These are phyloP conservation scores for Cephus cinctus DNA, from an alignment of 1,140 invertebrate species.

Conservation along the genomic window DNA sequence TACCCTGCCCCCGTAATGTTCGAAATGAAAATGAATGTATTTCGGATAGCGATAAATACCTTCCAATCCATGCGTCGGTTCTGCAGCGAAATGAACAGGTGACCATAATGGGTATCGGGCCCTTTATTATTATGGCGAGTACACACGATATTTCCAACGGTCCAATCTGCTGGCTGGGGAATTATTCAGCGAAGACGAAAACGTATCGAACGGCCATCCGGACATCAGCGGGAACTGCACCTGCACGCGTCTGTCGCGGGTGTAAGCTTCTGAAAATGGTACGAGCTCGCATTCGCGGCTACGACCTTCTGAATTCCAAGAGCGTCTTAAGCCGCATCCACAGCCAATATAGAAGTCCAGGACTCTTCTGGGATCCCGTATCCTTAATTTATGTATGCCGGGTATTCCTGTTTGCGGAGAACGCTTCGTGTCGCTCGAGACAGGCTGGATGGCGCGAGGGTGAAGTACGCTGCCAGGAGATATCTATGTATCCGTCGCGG, in stretches of 20 bases:
- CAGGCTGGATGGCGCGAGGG: conserved; percentile 27
- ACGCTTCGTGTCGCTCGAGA: conserved; percentile 5
- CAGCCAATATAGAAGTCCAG: too few species aligned
- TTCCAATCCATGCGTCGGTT: conserved; percentile 36
- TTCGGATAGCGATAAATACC: conserved; percentile 57
- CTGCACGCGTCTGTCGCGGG: too few species aligned
- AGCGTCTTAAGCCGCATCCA: too few species aligned
- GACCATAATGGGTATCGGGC: conserved; percentile 41
- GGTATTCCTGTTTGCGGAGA: conserved; percentile 45
- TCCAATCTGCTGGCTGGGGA: too few species aligned
- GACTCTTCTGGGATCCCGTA: too few species aligned
- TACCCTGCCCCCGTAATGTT: conserved; percentile 52
- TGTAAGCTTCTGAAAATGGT: too few species aligned
- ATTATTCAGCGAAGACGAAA: too few species aligned
- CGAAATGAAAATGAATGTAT: conserved; percentile 58
- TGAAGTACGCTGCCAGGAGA: conserved; percentile 44
- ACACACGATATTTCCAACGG: too few species aligned
- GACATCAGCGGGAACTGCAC: too few species aligned
- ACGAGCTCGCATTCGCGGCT: too few species aligned
- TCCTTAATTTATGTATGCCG: conserved; percentile 47
- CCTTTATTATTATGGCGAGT: conserved; percentile 33
- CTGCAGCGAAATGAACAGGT: conserved; percentile 40
- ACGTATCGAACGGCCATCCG: too few species aligned
- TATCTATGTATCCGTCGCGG: conserved; percentile 53
- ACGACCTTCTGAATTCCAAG: too few species aligned